Evolutionary conservation across 2,113 vertebrate genomes (phyloP).

Genomic region (Etheostoma cragini): DNA sequence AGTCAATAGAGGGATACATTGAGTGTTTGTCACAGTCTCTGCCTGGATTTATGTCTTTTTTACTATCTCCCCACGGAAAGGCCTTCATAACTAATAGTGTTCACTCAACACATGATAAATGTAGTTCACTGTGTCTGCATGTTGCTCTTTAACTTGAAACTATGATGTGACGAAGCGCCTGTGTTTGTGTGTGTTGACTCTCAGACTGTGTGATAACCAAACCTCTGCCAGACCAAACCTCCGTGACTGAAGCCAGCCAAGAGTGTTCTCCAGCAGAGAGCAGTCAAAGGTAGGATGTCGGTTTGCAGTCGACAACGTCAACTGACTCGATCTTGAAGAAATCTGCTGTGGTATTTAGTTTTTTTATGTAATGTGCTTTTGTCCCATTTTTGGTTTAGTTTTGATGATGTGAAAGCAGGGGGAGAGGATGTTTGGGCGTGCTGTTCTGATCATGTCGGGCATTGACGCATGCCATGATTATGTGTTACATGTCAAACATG

Average conservation of each 20-base stretch:
- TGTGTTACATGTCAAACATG: not conserved
- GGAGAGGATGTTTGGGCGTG: constrained; percentile 18
- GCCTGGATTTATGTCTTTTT: not conserved
- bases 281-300: constrained; percentile 65
- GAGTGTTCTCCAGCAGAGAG: constrained; percentile 52
- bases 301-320: not conserved
- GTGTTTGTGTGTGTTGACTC: constrained; percentile 15
- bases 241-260: constrained; percentile 11
- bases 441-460: not conserved
- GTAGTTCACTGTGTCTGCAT: not conserved
- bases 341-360: not conserved
- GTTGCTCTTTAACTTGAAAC: not conserved
- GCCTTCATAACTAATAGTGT: not conserved
- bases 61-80: not conserved
- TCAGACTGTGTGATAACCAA: constrained; percentile 75
- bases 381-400: not conserved
- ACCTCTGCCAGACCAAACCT: constrained; percentile 6
- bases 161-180: not conserved
- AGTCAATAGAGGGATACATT: not conserved
- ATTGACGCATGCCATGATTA: not conserved
- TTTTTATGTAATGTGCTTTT: not conserved
- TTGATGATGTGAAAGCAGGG: not conserved
- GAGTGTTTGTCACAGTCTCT: not conserved
- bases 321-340: not conserved
- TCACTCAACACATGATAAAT: no score